phyloP scores from a whole-genome alignment of 2,888 invertebrate genomes.

The Torymus texanus region DNA sequence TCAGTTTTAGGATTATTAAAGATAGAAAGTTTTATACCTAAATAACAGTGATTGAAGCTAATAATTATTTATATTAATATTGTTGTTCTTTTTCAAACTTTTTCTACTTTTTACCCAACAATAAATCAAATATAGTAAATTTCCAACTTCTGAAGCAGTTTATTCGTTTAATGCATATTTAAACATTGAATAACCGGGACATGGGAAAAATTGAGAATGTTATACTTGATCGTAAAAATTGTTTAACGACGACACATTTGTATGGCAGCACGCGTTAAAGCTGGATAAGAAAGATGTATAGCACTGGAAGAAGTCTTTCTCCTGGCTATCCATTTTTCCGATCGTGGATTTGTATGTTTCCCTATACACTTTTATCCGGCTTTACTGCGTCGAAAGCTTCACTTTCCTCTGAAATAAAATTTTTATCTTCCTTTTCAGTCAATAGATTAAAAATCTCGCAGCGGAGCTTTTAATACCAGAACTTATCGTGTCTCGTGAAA shows the following conservation, averaged over 20 bases:
- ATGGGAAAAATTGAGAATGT: neutral
- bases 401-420: slow-evolving; percentile 26
- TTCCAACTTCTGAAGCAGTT: too few species aligned
- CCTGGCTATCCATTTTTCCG: slow-evolving; percentile 42
- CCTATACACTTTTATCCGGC: slow-evolving; percentile 37
- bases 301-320: slow-evolving; percentile 20
- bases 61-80: too few species aligned
- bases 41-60: too few species aligned
- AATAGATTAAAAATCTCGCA: slow-evolving; percentile 28
- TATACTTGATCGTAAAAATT: slow-evolving; percentile 14
- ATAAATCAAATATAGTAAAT: too few species aligned
- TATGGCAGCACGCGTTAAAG: slow-evolving; percentile 16
- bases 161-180: too few species aligned
- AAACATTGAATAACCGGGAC: too few species aligned
- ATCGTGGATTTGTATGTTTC: slow-evolving; percentile 48
- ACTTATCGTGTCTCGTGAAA: too few species aligned
- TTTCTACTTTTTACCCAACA: too few species aligned
- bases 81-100: too few species aligned
- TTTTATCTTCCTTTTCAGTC: slow-evolving; percentile 13
- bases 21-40: too few species aligned
- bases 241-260: slow-evolving; percentile 36
- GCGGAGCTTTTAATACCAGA: neutral
- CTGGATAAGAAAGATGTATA: slow-evolving; percentile 36
- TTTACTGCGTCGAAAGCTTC: slow-evolving; percentile 22
- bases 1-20: too few species aligned